Conservation (phyloP, 2,888 invertebrate species). For the Hypercompe scribonia region DNA sequence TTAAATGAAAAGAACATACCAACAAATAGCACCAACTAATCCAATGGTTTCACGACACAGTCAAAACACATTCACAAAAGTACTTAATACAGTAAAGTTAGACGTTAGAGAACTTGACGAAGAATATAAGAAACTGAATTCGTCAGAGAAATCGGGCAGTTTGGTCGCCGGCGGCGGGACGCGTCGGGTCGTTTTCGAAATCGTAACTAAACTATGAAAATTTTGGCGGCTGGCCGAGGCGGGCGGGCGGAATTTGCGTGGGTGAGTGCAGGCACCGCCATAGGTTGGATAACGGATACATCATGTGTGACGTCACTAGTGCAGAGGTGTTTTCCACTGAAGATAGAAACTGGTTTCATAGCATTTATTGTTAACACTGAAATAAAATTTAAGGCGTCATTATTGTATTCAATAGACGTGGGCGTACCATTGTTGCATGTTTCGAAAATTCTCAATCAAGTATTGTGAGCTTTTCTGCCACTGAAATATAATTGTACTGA, state of each 20-base stretch:
- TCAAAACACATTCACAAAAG: constrained; percentile 72
- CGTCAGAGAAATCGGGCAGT: constrained; percentile 76
- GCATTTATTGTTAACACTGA: constrained; percentile 53
- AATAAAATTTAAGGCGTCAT: constrained; percentile 47
- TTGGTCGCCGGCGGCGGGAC: constrained; percentile 85
- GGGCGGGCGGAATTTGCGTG: constrained; percentile 81
- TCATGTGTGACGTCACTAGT: constrained; percentile 76
- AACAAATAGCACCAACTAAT: constrained; percentile 63
- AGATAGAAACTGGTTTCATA: constrained; percentile 79
- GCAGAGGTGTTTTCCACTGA: constrained; percentile 86
- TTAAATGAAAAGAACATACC: constrained; percentile 59
- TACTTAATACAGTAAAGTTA: constrained; percentile 52
- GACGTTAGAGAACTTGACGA: constrained; percentile 77
- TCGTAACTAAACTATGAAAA: constrained; percentile 87
- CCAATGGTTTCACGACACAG: constrained; percentile 71
- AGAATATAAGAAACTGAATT: constrained; percentile 75
- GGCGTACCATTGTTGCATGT: constrained; percentile 19
- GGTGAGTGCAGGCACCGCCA: constrained; percentile 72
- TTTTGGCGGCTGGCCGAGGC: constrained; percentile 82
- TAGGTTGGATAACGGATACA: constrained; percentile 78
- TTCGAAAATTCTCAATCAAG: background rate
- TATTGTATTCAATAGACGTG: constrained; percentile 29
- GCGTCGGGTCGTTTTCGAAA: constrained; percentile 87
- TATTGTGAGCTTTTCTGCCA: background rate
- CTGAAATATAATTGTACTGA: background rate